A percentile compares a stretch with the other conserved stretches of the same genome.
These are phyloP conservation scores for Cyclargus thomasi DNA, from an alignment of 1,140 invertebrate species.

Conservation along the genomic window DNA sequence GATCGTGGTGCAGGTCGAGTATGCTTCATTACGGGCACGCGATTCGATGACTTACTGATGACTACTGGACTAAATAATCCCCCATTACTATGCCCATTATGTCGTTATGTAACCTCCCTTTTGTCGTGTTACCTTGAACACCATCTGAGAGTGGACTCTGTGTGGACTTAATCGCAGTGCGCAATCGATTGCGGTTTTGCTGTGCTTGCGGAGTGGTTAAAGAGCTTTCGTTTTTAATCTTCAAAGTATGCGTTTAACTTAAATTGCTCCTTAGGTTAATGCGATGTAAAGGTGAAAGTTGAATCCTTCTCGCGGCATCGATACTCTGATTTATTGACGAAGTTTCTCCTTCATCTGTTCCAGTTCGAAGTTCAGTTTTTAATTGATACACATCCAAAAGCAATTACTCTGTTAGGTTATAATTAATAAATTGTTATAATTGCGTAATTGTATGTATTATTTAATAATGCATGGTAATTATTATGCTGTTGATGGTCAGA, in stretches of 20 bases:
- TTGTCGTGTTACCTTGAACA: not conserved
- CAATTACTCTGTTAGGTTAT: not conserved
- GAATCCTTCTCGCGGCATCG: not conserved
- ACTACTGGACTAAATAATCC: constrained; percentile 1
- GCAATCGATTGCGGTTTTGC: too few relatives aligned
- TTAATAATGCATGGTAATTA: not conserved
- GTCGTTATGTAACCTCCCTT: not conserved
- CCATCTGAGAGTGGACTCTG: not conserved
- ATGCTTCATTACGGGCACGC: not conserved
- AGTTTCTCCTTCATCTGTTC: not conserved
- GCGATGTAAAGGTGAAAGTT: not conserved
- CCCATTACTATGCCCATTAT: too few relatives aligned
- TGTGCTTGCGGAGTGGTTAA: too few relatives aligned
- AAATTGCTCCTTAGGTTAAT: too few relatives aligned
- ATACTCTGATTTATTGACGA: not conserved
- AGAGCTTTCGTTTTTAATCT: too few relatives aligned
- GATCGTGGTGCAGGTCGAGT: not conserved
- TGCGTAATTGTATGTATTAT: not conserved
- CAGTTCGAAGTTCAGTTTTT: not conserved
- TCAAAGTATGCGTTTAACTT: too few relatives aligned
- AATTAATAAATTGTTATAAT: constrained; percentile 4
- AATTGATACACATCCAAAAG: not conserved
- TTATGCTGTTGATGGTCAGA: not conserved
- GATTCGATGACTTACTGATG: not conserved
- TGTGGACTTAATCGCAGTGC: not conserved